Percentiles rank a stretch among this genome's conserved stretches.
These are phyloP conservation scores for Mohoua ochrocephala DNA, from an alignment of 2,113 vertebrate species.

Conservation along the genomic window DNA sequence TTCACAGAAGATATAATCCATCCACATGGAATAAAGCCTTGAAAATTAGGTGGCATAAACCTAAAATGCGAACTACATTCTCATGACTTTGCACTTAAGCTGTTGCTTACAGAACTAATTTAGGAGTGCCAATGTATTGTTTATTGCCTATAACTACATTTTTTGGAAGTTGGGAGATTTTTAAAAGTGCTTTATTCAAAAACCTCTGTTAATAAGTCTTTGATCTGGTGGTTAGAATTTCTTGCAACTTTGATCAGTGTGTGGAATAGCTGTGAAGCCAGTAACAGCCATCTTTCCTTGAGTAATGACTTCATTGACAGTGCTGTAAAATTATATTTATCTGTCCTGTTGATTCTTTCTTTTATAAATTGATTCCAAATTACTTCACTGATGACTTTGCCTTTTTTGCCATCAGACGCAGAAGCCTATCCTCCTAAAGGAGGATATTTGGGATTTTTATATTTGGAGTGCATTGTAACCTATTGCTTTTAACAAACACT, in stretches of 20 bases:
- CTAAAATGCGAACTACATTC: constrained; percentile 17
- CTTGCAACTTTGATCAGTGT: neutral
- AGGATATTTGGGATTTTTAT: neutral
- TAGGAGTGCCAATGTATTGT: neutral
- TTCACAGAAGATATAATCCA: constrained; percentile 41
- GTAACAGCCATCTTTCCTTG: neutral
- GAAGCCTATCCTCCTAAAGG: neutral
- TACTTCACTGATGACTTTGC: neutral
- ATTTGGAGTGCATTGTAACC: neutral
- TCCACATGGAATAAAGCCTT: constrained; percentile 36
- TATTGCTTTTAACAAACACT: neutral
- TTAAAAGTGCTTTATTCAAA: neutral
- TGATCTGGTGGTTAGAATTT: neutral
- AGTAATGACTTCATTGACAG: neutral
- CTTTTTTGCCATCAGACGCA: neutral
- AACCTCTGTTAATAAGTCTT: neutral
- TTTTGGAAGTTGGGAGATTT: neutral
- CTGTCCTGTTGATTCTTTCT: neutral
- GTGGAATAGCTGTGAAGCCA: neutral
- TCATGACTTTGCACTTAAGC: constrained; percentile 50
- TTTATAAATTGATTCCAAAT: neutral
- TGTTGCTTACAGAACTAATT: constrained; percentile 19
- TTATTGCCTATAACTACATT: neutral
- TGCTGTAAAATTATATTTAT: neutral
- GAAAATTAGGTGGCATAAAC: constrained; percentile 53